phyloP scores from a whole-genome alignment of 2,888 invertebrate genomes.

The Lymantria dispar region DNA sequence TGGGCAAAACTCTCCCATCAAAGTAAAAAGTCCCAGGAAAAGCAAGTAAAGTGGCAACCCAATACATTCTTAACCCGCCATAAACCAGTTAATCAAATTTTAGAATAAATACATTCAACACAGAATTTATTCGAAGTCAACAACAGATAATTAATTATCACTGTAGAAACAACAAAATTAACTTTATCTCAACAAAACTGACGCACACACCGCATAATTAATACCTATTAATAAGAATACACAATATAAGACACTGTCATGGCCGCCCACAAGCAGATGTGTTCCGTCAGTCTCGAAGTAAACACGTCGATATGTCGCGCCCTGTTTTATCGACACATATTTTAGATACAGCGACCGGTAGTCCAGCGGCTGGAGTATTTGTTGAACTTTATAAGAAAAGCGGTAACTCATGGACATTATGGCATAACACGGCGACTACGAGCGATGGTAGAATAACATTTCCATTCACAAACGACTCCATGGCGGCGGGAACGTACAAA shows the following conservation, averaged over 20 bases:
- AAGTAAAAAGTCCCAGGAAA: too few species aligned
- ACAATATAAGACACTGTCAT: not conserved
- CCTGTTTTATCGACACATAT: conserved; percentile 89
- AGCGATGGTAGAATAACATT: conserved; percentile 85
- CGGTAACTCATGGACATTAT: conserved; percentile 85
- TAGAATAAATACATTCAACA: too few species aligned
- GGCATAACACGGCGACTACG: conserved; percentile 85
- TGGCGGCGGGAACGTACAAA: conserved; percentile 87
- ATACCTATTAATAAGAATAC: not conserved
- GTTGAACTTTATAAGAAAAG: conserved; percentile 86
- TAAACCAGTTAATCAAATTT: too few species aligned
- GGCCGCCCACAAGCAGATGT: conserved; percentile 1
- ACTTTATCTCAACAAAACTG: too few species aligned
- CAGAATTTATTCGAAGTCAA: too few species aligned
- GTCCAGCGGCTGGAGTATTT: conserved; percentile 84
- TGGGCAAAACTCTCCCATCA: too few species aligned
- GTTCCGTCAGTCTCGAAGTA: conserved; percentile 3
- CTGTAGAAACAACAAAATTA: too few species aligned
- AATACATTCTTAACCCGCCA: too few species aligned
- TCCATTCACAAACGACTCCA: conserved; percentile 82
- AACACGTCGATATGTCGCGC: conserved; percentile 56
- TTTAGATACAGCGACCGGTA: conserved; percentile 87
- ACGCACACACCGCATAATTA: too few species aligned
- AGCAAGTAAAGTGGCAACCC: too few species aligned
- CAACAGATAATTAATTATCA: too few species aligned